A percentile compares a stretch with the other conserved stretches of the same genome.
Conservation (phyloP, 2,113 vertebrate genomes). For the Ellobius talpinus region DNA sequence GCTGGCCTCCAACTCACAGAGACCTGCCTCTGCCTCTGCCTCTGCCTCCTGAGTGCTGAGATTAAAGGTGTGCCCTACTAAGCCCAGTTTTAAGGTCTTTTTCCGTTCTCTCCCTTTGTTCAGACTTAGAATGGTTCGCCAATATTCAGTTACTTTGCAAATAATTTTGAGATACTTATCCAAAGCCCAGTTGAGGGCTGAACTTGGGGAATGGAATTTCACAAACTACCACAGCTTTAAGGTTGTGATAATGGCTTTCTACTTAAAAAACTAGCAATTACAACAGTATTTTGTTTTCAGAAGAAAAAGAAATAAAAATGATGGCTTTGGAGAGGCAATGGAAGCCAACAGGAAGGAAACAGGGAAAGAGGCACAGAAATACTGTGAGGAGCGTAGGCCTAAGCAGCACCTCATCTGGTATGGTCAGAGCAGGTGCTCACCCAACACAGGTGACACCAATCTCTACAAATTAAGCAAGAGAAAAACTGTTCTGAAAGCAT, state of each 20-base stretch:
- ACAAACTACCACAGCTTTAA: slow-evolving; percentile 46
- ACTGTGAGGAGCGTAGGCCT: neutral
- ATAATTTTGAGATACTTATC: slow-evolving; percentile 41
- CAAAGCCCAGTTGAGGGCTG: slow-evolving; percentile 10
- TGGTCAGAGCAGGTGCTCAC: neutral
- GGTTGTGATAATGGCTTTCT: slow-evolving; percentile 10
- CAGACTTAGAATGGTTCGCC: slow-evolving; percentile 32
- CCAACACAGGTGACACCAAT: neutral
- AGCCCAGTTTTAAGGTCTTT: neutral
- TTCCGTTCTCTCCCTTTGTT: slow-evolving; percentile 45
- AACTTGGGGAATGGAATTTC: neutral
- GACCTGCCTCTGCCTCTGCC: neutral
- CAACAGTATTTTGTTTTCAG: slow-evolving; percentile 25
- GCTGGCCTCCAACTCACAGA: neutral
- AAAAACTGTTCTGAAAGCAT: neutral
- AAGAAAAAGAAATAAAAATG: slow-evolving; percentile 17
- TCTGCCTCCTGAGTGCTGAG: no score
- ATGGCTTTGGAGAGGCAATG: neutral
- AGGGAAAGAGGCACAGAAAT: neutral
- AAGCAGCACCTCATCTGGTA: neutral
- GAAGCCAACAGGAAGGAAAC: neutral
- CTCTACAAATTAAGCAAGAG: slow-evolving; percentile 29
- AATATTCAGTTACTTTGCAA: slow-evolving; percentile 44
- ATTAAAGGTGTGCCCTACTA: neutral
- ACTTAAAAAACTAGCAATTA: slow-evolving; percentile 59